Percentiles rank a stretch among this genome's conserved stretches.
Conservation (phyloP, 2,888 invertebrate genomes). For the Rhogogaster chlorosoma region DNA sequence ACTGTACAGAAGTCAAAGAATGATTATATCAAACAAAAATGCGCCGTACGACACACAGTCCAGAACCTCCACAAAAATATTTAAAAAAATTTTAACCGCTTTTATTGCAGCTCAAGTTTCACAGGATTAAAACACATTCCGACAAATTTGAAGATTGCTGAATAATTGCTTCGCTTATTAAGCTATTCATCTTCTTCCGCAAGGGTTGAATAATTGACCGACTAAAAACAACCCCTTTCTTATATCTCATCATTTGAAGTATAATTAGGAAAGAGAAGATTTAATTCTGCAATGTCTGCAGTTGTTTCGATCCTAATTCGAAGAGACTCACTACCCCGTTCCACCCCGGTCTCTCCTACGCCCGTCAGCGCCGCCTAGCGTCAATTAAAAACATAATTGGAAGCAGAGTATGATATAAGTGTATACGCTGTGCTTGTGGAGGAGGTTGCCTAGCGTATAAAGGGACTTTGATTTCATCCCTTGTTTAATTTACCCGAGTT, state of each 20-base stretch:
- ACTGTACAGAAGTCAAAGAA: not conserved
- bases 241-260: not conserved
- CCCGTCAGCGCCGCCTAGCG: too few relatives aligned
- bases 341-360: too few relatives aligned
- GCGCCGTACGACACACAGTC: not conserved
- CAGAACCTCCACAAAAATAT: not conserved
- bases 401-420: too few relatives aligned
- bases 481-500: not conserved
- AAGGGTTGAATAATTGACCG: not conserved
- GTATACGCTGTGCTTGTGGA: not conserved
- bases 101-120: not conserved
- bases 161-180: not conserved
- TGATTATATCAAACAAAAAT: slow-evolving; percentile 10
- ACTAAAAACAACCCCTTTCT: not conserved
- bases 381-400: too few relatives aligned
- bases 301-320: not conserved
- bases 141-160: not conserved
- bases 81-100: not conserved
- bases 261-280: not conserved
- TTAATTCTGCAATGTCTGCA: not conserved
- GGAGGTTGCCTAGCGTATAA: not conserved
- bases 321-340: too few relatives aligned
- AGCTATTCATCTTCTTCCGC: not conserved
- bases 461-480: slow-evolving; percentile 31
- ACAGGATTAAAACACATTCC: not conserved